Evolutionary conservation across 2,113 vertebrate species (phyloP).

Genomic region (Regulus satrapa): DNA sequence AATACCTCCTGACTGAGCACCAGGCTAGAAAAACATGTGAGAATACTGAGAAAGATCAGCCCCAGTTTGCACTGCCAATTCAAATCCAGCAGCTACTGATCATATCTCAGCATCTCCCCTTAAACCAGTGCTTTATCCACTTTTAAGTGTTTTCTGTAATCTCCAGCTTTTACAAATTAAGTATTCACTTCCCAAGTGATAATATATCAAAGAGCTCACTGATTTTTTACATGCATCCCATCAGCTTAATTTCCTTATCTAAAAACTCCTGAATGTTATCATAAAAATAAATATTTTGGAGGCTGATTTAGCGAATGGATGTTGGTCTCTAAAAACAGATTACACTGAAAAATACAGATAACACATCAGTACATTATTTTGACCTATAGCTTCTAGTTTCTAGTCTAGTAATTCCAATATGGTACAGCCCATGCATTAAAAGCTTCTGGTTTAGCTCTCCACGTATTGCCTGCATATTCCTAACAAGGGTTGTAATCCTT

Average conservation of each 20-base stretch:
- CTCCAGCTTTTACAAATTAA: constrained; percentile 2
- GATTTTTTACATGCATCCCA: not conserved
- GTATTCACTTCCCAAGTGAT: constrained; percentile 1
- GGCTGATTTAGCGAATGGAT: not conserved
- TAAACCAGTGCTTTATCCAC: not conserved
- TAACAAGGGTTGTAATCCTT: not conserved
- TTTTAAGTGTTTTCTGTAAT: constrained; percentile 10
- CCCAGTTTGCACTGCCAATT: not conserved
- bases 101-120: not conserved
- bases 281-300: not conserved
- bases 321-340: not conserved
- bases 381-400: not conserved
- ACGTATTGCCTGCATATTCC: not conserved
- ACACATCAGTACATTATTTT: not conserved
- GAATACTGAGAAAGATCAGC: not conserved
- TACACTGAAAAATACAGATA: not conserved
- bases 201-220: constrained; percentile 30
- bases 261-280: constrained; percentile 9
- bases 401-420: not conserved
- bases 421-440: not conserved
- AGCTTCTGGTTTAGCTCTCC: not conserved
- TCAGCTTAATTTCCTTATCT: constrained; percentile 52
- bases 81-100: not conserved
- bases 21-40: not conserved
- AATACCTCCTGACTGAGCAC: not conserved